Conservation (phyloP, 2,888 invertebrate genomes). For the Platypus cylindrus region DNA sequence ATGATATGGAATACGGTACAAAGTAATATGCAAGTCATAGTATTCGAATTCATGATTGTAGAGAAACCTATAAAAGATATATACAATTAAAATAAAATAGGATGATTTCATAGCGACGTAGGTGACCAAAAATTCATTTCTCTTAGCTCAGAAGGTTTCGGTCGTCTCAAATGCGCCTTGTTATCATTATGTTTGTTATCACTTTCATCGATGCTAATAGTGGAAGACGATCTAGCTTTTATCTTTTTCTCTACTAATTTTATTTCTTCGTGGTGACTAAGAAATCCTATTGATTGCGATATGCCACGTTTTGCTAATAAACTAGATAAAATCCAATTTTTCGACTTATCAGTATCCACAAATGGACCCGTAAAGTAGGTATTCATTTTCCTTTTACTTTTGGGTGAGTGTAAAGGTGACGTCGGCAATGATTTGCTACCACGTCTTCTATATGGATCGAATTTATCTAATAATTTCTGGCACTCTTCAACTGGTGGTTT, state of each 20-base stretch:
- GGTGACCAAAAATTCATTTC: slow-evolving; percentile 83
- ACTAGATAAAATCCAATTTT: slow-evolving; percentile 51
- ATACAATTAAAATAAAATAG: too few species aligned
- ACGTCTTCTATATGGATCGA: slow-evolving; percentile 38
- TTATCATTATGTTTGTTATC: slow-evolving; percentile 27
- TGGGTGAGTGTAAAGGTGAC: slow-evolving; percentile 54
- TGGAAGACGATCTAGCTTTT: slow-evolving; percentile 17
- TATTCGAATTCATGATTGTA: too few species aligned
- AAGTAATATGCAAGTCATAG: too few species aligned
- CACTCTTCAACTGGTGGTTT: slow-evolving; percentile 14
- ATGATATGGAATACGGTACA: too few species aligned
- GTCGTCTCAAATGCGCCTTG: slow-evolving; percentile 33
- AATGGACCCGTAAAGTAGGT: slow-evolving; percentile 47
- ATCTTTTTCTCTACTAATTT: slow-evolving; percentile 33
- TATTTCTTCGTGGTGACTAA: slow-evolving; percentile 52
- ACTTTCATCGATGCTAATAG: slow-evolving; percentile 25
- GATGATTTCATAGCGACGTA: too few species aligned
- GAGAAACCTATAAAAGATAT: too few species aligned
- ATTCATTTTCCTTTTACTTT: slow-evolving; percentile 41
- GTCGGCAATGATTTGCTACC: slow-evolving; percentile 61
- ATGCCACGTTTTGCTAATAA: slow-evolving; percentile 52
- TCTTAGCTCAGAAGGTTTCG: slow-evolving; percentile 57
- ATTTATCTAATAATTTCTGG: slow-evolving; percentile 24
- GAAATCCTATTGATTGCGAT: slow-evolving; percentile 42
- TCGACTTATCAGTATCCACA: slow-evolving; percentile 32